Evolutionary conservation across 2,888 invertebrate species (phyloP).

Genomic region (Rugalucina vietnamica): DNA sequence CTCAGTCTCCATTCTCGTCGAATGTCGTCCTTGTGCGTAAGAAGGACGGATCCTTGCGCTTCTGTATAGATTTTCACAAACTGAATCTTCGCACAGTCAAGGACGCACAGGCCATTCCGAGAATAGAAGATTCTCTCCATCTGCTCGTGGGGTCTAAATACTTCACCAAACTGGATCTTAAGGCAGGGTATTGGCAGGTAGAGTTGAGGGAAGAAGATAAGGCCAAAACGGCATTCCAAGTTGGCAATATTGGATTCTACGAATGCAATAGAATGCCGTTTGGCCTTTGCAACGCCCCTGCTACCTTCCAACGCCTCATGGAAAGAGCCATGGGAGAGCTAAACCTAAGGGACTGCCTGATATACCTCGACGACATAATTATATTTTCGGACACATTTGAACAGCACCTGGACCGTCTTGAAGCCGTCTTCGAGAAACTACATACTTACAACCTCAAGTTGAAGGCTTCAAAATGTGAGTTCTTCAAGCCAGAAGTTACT

Average conservation of each 20-base stretch:
- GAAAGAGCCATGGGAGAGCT: constrained; percentile 39
- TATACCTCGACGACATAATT: constrained; percentile 30
- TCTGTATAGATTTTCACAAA: constrained; percentile 25
- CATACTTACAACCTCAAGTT: constrained; percentile 20
- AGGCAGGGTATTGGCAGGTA: neutral
- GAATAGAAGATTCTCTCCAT: neutral
- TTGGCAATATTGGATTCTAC: neutral
- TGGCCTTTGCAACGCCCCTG: constrained; percentile 22
- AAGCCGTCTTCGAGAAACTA: neutral
- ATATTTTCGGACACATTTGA: constrained; percentile 26
- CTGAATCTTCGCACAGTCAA: constrained; percentile 23
- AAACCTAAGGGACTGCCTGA: constrained; percentile 12
- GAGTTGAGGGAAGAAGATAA: constrained; percentile 26
- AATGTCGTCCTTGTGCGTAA: neutral
- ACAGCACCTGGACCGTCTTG: constrained; percentile 1
- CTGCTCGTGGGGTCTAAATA: constrained; percentile 9
- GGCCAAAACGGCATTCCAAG: constrained; percentile 25
- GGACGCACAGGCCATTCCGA: constrained; percentile 10
- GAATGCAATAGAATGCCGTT: neutral
- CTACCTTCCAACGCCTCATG: constrained; percentile 33
- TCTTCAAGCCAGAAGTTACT: neutral
- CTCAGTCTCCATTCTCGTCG: neutral
- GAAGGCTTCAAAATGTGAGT: constrained; percentile 28
- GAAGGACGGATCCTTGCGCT: constrained; percentile 25
- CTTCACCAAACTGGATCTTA: neutral